Conservation (phyloP, 2,888 invertebrate species). For the Eubasilissa splendida region DNA sequence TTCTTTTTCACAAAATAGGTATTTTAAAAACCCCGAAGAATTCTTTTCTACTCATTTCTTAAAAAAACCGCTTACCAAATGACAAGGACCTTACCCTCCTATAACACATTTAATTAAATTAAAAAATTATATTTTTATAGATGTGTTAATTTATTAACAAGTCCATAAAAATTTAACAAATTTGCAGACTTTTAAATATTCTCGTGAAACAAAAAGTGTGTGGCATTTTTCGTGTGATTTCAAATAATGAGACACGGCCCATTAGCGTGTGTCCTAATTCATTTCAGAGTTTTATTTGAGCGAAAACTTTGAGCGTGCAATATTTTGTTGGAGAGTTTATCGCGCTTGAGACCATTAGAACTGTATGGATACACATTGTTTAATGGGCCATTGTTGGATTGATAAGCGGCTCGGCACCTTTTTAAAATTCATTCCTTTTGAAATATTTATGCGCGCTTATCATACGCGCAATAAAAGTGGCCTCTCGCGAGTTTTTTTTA, state of each 20-base stretch:
- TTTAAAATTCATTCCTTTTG: slow-evolving; percentile 33
- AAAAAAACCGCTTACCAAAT: too few relatives aligned
- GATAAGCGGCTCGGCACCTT: slow-evolving; percentile 29
- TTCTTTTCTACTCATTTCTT: too few relatives aligned
- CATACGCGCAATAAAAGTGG: slow-evolving; percentile 4
- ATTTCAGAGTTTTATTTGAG: slow-evolving; percentile 30
- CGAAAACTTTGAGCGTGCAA: slow-evolving; percentile 31
- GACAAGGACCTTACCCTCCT: too few relatives aligned
- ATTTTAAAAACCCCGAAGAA: too few relatives aligned
- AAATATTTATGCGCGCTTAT: slow-evolving; percentile 7
- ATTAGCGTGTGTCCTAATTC: slow-evolving; percentile 20
- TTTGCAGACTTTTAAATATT: too few relatives aligned
- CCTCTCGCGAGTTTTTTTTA: neutral
- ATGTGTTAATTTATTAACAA: too few relatives aligned
- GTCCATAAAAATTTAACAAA: too few relatives aligned
- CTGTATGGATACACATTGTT: slow-evolving; percentile 39
- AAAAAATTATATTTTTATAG: too few relatives aligned
- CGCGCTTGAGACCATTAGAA: slow-evolving; percentile 22
- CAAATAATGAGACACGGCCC: slow-evolving; percentile 4
- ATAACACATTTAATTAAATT: too few relatives aligned
- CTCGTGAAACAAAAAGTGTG: too few relatives aligned
- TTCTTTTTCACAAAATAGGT: too few relatives aligned
- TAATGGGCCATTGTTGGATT: slow-evolving; percentile 34
- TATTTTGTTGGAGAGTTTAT: slow-evolving; percentile 37
- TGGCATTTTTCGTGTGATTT: neutral